phyloP scores from a whole-genome alignment of 2,113 vertebrate genomes.

The Cyanoramphus novaezelandiae region DNA sequence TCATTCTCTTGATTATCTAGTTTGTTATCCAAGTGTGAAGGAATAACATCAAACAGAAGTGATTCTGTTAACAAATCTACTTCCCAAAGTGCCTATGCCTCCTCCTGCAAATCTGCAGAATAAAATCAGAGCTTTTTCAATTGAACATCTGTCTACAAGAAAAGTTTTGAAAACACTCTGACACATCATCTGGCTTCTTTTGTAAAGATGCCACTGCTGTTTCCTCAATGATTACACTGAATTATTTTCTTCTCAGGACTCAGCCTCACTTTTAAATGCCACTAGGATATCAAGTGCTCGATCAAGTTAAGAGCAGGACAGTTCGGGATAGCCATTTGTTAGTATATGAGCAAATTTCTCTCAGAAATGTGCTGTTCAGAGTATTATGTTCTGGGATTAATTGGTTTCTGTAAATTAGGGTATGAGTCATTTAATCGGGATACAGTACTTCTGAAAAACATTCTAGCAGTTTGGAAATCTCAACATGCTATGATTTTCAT shows the following conservation, averaged over 20 bases:
- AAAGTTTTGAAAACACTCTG: neutral
- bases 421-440: constrained; percentile 35
- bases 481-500: neutral
- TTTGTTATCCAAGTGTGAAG: constrained; percentile 6
- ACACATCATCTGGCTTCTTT: neutral
- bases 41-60: constrained; percentile 14
- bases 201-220: neutral
- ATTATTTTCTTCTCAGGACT: constrained; percentile 32
- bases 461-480: constrained; percentile 6
- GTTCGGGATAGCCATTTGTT: neutral
- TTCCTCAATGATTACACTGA: neutral
- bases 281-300: neutral
- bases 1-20: constrained; percentile 15
- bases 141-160: constrained; percentile 15
- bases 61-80: constrained; percentile 10
- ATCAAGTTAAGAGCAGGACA: neutral
- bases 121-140: constrained; percentile 37
- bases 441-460: neutral
- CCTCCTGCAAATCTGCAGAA: constrained; percentile 13
- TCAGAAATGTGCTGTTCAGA: constrained; percentile 7
- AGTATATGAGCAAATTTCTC: constrained; percentile 48
- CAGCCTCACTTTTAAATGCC: constrained; percentile 5
- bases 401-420: constrained; percentile 16
- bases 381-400: constrained; percentile 15
- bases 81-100: neutral